Evolutionary conservation across 2,113 vertebrate species (phyloP).

Genomic region (Tricholaema leucomelas): DNA sequence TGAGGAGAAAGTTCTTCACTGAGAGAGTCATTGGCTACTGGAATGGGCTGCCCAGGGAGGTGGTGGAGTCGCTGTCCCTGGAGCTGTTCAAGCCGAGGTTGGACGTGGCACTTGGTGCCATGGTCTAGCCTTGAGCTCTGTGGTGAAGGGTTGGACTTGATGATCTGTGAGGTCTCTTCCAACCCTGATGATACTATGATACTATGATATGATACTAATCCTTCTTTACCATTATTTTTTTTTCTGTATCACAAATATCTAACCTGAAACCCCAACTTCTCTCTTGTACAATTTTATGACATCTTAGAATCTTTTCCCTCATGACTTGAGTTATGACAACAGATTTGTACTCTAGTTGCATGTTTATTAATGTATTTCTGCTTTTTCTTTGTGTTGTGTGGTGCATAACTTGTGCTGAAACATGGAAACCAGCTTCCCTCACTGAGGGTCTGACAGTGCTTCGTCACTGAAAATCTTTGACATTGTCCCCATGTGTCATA

Average conservation of each 20-base stretch:
- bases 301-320: background rate
- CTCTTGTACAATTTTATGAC: background rate
- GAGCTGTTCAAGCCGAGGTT: too few relatives aligned
- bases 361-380: slow-evolving; percentile 11
- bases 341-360: background rate
- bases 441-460: background rate
- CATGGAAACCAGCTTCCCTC: background rate
- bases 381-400: background rate
- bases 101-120: too few relatives aligned
- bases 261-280: background rate
- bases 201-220: too few relatives aligned
- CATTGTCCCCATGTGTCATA: background rate
- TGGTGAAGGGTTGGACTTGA: too few relatives aligned
- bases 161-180: too few relatives aligned
- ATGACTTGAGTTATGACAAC: background rate
- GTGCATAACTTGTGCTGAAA: slow-evolving; percentile 19
- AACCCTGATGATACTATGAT: too few relatives aligned
- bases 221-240: background rate
- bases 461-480: slow-evolving; percentile 25
- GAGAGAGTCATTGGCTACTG: too few relatives aligned
- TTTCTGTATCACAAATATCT: background rate
- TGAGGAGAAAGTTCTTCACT: too few relatives aligned
- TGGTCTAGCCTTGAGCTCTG: too few relatives aligned
- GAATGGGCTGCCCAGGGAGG: too few relatives aligned
- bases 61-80: too few relatives aligned